These are phyloP conservation scores for Synergus umbraculus DNA, from an alignment of 2,888 invertebrate species.

Conservation along the genomic window DNA sequence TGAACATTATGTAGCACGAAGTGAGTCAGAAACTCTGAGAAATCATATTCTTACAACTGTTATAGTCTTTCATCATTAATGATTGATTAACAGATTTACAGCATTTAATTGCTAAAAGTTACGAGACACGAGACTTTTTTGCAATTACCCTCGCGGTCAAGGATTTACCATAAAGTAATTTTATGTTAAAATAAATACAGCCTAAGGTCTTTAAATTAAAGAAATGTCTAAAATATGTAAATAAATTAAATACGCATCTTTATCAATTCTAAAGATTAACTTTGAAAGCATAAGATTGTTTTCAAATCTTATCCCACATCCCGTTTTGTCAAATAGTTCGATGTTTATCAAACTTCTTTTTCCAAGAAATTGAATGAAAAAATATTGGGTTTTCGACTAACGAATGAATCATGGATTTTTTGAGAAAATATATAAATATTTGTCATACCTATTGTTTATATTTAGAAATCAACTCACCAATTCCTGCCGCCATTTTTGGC, in stretches of 20 bases:
- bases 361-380: background rate
- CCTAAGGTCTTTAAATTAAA: too few species aligned
- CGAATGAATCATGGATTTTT: background rate
- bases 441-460: background rate
- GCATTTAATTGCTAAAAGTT: background rate
- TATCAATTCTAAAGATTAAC: too few species aligned
- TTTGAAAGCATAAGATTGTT: too few species aligned
- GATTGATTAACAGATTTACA: constrained; percentile 1
- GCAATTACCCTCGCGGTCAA: background rate
- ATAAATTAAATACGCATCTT: too few species aligned
- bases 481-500: constrained; percentile 40
- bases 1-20: background rate
- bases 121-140: background rate
- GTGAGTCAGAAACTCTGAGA: constrained; percentile 33
- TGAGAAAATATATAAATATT: background rate
- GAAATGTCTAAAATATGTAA: too few species aligned
- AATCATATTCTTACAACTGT: constrained; percentile 21
- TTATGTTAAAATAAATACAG: background rate
- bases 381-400: background rate
- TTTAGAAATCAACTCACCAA: background rate
- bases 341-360: background rate
- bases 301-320: too few species aligned
- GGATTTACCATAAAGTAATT: background rate
- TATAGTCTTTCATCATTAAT: constrained; percentile 16
- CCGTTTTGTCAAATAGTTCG: too few species aligned